phyloP scores from a whole-genome alignment of 2,113 vertebrate genomes.

The Hypanus sabinus region DNA sequence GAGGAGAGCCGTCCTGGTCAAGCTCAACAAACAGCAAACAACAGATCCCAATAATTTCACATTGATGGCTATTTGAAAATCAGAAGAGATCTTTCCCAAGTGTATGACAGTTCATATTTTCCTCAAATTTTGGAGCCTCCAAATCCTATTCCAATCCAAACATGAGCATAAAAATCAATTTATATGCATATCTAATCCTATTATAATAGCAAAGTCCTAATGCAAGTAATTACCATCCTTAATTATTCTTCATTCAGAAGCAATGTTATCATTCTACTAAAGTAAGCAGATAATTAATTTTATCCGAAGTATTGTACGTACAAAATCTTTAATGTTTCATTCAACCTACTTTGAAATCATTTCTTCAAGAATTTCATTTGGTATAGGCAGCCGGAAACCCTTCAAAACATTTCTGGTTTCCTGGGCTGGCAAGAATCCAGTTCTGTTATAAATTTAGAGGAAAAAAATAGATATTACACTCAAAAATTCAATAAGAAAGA shows the following conservation, averaged over 20 bases:
- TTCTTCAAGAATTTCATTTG: conserved; percentile 59
- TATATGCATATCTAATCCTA: neutral
- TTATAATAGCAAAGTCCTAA: neutral
- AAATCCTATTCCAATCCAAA: neutral
- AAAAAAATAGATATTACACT: neutral
- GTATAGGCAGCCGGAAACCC: conserved; percentile 67
- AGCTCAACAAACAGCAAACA: neutral
- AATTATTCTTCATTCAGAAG: neutral
- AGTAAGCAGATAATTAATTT: neutral
- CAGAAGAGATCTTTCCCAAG: neutral
- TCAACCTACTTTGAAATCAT: conserved; percentile 67
- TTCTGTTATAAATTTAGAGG: conserved; percentile 49
- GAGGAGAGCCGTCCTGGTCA: too few relatives aligned
- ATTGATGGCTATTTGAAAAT: neutral
- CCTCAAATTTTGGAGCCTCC: neutral
- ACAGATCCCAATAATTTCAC: neutral
- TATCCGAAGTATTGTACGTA: neutral
- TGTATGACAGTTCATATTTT: neutral
- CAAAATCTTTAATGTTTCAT: neutral
- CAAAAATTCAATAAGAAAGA: neutral
- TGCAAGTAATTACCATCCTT: neutral
- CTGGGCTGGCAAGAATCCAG: conserved; percentile 58
- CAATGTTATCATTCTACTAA: neutral
- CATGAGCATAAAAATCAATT: neutral
- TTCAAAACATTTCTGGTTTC: conserved; percentile 68